Percentiles rank a stretch among this genome's conserved stretches.
These are phyloP conservation scores for Lithobates pipiens DNA, from an alignment of 2,797 vertebrate species.

Conservation along the genomic window DNA sequence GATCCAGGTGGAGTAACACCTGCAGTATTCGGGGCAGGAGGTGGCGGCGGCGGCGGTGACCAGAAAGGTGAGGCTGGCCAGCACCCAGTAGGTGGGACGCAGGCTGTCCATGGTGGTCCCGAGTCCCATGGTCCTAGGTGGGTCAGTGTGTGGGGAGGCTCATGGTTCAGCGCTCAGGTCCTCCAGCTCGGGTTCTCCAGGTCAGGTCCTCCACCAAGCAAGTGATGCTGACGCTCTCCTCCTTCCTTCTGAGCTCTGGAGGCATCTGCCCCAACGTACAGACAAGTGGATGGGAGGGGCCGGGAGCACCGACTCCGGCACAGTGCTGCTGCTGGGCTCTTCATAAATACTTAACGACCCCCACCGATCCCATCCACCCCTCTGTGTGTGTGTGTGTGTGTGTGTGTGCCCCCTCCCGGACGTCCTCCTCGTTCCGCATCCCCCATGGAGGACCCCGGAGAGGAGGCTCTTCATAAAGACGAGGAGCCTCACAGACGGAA, in stretches of 20 bases:
- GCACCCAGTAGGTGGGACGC: conserved; percentile 54
- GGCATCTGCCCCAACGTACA: conserved; percentile 21
- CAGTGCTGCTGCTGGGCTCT: background rate
- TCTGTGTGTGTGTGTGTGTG: too few species aligned
- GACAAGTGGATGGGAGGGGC: conserved; percentile 42
- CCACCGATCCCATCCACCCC: too few species aligned
- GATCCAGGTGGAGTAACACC: conserved; percentile 65
- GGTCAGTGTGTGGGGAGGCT: background rate
- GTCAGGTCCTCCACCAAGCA: too few species aligned
- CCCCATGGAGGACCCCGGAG: too few species aligned
- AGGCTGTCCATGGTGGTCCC: background rate
- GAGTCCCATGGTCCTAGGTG: background rate
- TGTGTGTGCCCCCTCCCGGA: too few species aligned
- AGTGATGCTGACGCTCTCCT: too few species aligned
- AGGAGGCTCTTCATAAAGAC: too few species aligned
- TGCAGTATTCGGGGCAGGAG: conserved; percentile 68
- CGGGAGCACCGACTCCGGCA: background rate
- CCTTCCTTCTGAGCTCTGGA: conserved; percentile 22
- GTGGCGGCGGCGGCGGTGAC: conserved; percentile 55
- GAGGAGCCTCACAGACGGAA: too few species aligned
- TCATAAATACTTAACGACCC: conserved; percentile 22
- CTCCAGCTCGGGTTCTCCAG: too few species aligned
- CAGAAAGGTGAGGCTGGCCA: conserved; percentile 50
- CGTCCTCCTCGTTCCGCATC: too few species aligned
- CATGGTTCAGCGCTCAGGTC: too few species aligned